Evolutionary conservation across 1,140 invertebrate species (phyloP), one percentile per base, ranked within the genome.

Genomic region (Drosophila sechellia): DNA sequence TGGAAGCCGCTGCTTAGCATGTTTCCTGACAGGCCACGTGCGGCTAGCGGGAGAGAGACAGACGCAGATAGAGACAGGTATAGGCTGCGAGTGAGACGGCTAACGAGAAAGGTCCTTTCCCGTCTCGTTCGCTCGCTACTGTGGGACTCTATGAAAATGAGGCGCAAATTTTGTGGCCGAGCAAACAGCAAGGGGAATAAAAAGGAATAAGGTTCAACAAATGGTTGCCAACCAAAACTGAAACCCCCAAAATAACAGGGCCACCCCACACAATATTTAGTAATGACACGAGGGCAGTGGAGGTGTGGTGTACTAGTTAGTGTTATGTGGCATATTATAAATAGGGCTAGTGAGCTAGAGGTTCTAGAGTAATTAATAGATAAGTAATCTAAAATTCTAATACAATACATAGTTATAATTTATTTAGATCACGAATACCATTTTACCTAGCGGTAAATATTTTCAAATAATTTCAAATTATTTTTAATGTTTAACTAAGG

Each of bases 1-100:
- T 87, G 83, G 83, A 83, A 87, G 83, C 84, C 73, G 79, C 83
- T 87, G 79, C 83, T 87, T 87, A 87, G 66, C 79, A 79, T 79
- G 84, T 73, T 87, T 87, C 83, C 83, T 87, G 84, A 85, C 77
- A 85, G 56, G 81, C 81, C 83, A 86, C 84, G 84, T 86, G 81
- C 83, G 79, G 75, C 61, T 46, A 42, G 66, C 68, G 60, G 31
- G 58, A 81, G 45, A 69, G 74, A 69, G 69, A 74, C 35, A 54
- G 42, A 17, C 8, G 15, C 17, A 25, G 40, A 59, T 11, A 72
- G 49, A 61, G 48, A 55, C 8, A 39, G 48, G 1, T 27, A 20
- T 37, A 49, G 12, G 5, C 15, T 15, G 39, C 22, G 42, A 50
- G 48, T 50, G 48, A 27, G 48, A 34, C 4, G 13, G 27, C n/a